These are phyloP conservation scores for Mesorhabditis belari DNA, from an alignment of 2,888 invertebrate species.

Conservation along the genomic window DNA sequence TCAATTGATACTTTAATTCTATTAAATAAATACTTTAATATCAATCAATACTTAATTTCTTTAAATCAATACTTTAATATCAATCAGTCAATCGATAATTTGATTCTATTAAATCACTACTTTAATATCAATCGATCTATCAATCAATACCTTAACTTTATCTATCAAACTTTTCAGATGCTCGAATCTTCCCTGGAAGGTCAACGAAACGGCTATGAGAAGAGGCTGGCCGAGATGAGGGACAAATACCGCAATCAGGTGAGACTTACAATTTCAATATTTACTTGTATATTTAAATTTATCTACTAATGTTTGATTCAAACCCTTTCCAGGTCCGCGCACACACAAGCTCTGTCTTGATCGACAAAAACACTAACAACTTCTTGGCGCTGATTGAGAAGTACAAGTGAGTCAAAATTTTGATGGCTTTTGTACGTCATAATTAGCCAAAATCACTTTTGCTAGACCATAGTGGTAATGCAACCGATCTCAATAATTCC, in stretches of 20 bases:
- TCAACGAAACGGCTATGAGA: constrained; percentile 33
- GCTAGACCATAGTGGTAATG: too few species aligned
- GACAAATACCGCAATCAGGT: constrained; percentile 13
- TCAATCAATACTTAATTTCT: too few species aligned
- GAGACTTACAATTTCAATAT: not conserved
- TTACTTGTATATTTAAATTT: not conserved
- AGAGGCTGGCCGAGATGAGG: constrained; percentile 12
- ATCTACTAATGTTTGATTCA: too few species aligned
- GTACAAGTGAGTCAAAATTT: constrained; percentile 14
- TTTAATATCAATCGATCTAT: not conserved
- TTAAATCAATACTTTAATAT: too few species aligned
- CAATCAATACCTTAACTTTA: not conserved
- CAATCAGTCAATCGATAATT: too few species aligned
- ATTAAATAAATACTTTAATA: too few species aligned
- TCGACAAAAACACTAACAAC: constrained; percentile 12
- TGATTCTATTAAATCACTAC: too few species aligned
- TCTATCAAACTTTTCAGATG: constrained; percentile 9
- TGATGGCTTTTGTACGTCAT: constrained; percentile 1
- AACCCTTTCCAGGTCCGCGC: not conserved
- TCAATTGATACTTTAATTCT: not conserved
- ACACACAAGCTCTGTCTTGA: constrained; percentile 3
- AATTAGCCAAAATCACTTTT: too few species aligned
- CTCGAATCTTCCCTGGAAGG: constrained; percentile 25
- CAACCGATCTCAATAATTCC: too few species aligned
- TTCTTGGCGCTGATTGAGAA: constrained; percentile 25